Evolutionary conservation across 2,888 invertebrate species (phyloP), one percentile per base, ranked within the genome.

Genomic region (Bimastos eiseni): DNA sequence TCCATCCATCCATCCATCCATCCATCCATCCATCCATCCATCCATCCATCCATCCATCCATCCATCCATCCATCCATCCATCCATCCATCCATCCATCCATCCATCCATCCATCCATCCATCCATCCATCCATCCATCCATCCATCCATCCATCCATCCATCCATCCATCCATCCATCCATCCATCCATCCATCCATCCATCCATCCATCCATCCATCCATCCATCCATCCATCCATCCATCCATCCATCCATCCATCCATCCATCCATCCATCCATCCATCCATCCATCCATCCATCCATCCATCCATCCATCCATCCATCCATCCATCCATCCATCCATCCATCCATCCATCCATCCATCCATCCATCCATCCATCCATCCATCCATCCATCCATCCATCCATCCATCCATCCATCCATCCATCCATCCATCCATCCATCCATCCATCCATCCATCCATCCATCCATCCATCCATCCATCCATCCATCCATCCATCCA

Each of bases 111-210:
- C 5, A 34, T 33, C 83, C 5, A 38, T 38, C 38, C 5, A 38
- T 38, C 38, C 5, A 5, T 38, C 13, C 38, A 5, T 38, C n/a
- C n/a, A n/a, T 38, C 38, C 38, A 13, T 38, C 13, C 38, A 8
- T 5, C 38, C 38, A 38, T 38, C 38, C 38, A 83, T 33, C 83
- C 83, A 83, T n/a, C 83, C 83, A 83, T 33, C 83, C 24, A n/a
- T 33, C 83, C 30, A 24, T 33, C 83, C 83, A 83, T 33, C 83
- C n/a, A 83, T 83, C 24, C 83, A 83, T 83, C n/a, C 83, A 83
- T 83, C 83, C n/a, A 83, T 83, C 15, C 83, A n/a, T n/a, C n/a
- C 83, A 83, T 83, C 15, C n/a, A 83, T 83, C n/a, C 83, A 83
- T 83, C 83, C 19, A 11, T n/a, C n/a, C n/a, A 1, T 24, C 55